Evolutionary conservation across 2,113 vertebrate genomes (phyloP), one percentile per base, ranked within the genome.

Genomic region (Phylloscopus whistleri): DNA sequence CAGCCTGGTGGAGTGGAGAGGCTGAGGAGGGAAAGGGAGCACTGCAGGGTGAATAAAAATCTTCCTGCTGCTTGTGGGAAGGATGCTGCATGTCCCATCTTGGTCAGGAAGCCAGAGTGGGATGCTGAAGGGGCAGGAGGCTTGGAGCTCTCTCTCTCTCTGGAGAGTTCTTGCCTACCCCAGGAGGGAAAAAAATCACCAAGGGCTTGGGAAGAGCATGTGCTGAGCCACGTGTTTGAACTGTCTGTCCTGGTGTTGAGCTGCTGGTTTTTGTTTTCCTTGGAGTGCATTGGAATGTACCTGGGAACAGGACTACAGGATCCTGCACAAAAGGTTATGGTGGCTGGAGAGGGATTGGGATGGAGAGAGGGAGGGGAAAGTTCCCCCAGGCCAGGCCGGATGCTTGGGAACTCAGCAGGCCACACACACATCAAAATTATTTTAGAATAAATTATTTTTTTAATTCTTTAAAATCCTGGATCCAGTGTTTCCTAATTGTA

Each of bases 371-470:
- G 48, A 68, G 33, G 60, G 35, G 17, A 64, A 28, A 35, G 69
- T 27, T 77, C 39, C 73, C 73, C 68, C 16, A 1, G 44, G 70
- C 64, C 60, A 30, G 48, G 60, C 69, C 73, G 74, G 84, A 6
- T 46, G 70, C 63, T 46, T 58, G 81, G 66, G 33, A 72, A 5
- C 67, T 62, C 79, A 44, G 43, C 82, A 76, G 78, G 52, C 51
- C 46, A 19, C 19, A 9, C 0, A 1, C 0, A 1, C 35, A 21
- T 64, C 56, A 20, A 2, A 35, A 28, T 41, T 20, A 68, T 91
- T 93, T 90, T 88, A 6, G 66, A 92, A 53, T 12, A 28, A 60
- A 30, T 75, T 94, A 92, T 94, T 95, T 96, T 97, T 94, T 35
- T 35, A 92, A 90, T 22, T 64, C 43, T 80, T 49, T 60, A 0